Percentiles rank a stretch among this genome's conserved stretches.
phyloP scores from a whole-genome alignment of 2,888 invertebrate genomes.

The Dryomyza anilis region DNA sequence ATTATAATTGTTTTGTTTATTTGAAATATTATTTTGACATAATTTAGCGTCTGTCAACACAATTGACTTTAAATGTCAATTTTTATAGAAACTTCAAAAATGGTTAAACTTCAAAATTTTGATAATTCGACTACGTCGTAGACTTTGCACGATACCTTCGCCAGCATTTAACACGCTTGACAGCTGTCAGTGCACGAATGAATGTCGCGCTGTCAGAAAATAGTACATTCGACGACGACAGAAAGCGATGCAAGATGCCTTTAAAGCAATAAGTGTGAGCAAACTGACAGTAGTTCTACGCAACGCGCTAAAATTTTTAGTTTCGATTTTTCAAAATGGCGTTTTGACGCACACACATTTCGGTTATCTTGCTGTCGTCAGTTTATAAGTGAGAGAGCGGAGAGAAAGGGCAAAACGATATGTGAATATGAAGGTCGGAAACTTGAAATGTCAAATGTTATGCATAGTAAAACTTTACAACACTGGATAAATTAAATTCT shows the following conservation, averaged over 20 bases:
- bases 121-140: neutral
- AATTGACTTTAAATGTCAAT: constrained; percentile 36
- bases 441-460: neutral
- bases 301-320: constrained; percentile 35
- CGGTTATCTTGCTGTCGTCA: neutral
- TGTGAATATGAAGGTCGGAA: neutral
- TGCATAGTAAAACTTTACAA: no score
- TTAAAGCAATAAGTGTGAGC: neutral
- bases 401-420: neutral
- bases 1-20: constrained; percentile 22
- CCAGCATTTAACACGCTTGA: constrained; percentile 27
- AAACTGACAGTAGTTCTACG: neutral
- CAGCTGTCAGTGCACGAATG: constrained; percentile 40
- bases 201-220: constrained; percentile 22
- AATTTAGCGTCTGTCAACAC: constrained; percentile 34
- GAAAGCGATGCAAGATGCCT: constrained; percentile 8
- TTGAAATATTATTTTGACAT: constrained; percentile 22
- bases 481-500: no score
- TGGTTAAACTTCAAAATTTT: constrained; percentile 36
- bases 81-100: constrained; percentile 32
- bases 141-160: constrained; percentile 28
- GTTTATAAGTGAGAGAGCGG: neutral
- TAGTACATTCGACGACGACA: constrained; percentile 22
- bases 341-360: constrained; percentile 21
- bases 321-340: constrained; percentile 39